Evolutionary conservation across 2,113 vertebrate species (phyloP).

Genomic region (Gorsachius goisagi): DNA sequence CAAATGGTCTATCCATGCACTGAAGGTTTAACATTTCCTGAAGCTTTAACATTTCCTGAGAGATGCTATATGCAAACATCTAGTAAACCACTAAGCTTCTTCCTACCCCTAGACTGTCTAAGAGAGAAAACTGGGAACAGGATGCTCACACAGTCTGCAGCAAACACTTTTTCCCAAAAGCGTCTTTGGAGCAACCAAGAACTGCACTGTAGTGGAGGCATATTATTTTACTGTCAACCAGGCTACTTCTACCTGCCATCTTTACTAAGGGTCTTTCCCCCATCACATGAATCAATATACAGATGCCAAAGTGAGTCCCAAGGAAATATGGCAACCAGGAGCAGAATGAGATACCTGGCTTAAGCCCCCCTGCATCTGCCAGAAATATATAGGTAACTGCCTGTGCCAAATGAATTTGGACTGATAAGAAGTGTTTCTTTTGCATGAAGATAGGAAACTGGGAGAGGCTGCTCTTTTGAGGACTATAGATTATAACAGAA

Average conservation of each 20-base stretch:
- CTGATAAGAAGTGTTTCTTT: background rate
- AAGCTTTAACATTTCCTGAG: background rate
- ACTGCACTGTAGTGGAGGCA: too few species aligned
- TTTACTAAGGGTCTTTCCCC: background rate
- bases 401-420: background rate
- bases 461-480: background rate
- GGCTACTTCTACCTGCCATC: background rate
- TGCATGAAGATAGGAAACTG: background rate
- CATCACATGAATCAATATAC: background rate
- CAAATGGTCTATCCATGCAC: background rate
- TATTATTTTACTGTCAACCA: background rate
- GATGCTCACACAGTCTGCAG: background rate
- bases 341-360: background rate
- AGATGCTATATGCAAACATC: background rate
- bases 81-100: background rate
- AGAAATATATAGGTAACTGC: background rate
- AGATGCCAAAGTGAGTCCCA: background rate
- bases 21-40: background rate
- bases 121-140: background rate
- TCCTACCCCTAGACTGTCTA: background rate
- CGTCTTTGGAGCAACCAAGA: background rate
- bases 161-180: background rate
- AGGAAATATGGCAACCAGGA: background rate
- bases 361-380: background rate
- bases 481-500: background rate